phyloP scores from a whole-genome alignment of 2,888 invertebrate species.

The Drosophila lacicola region DNA sequence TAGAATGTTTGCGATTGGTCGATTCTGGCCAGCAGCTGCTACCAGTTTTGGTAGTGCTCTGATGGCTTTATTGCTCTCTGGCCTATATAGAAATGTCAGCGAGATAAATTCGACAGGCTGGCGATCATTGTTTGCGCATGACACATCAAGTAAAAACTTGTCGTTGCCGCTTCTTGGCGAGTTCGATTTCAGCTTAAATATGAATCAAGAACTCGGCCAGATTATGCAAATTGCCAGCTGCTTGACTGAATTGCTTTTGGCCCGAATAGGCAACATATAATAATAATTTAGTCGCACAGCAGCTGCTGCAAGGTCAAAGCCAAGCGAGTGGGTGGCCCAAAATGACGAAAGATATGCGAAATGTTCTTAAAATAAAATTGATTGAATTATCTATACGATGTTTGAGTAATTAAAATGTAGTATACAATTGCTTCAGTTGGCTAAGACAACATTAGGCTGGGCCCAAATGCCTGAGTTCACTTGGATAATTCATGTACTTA shows the following conservation, averaged over 20 bases:
- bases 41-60: conserved; percentile 35
- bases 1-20: conserved; percentile 6
- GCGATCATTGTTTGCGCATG: conserved; percentile 43
- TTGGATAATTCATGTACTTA: too few relatives aligned
- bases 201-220: conserved; percentile 52
- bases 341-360: neutral
- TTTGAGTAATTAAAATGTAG: too few relatives aligned
- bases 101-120: conserved; percentile 10
- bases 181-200: conserved; percentile 55
- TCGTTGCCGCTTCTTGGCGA: conserved; percentile 48
- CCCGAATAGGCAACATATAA: conserved; percentile 28
- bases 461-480: too few relatives aligned
- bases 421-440: too few relatives aligned
- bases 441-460: too few relatives aligned
- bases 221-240: conserved; percentile 55
- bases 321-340: conserved; percentile 5
- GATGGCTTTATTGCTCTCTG: conserved; percentile 23
- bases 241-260: conserved; percentile 36
- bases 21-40: conserved; percentile 20
- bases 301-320: conserved; percentile 29
- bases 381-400: neutral
- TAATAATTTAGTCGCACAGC: conserved; percentile 22
- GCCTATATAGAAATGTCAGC: conserved; percentile 46
- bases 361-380: neutral
- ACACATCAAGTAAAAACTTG: conserved; percentile 61